phyloP scores from a whole-genome alignment of 2,113 vertebrate genomes.

The Zosterops hypoxanthus region DNA sequence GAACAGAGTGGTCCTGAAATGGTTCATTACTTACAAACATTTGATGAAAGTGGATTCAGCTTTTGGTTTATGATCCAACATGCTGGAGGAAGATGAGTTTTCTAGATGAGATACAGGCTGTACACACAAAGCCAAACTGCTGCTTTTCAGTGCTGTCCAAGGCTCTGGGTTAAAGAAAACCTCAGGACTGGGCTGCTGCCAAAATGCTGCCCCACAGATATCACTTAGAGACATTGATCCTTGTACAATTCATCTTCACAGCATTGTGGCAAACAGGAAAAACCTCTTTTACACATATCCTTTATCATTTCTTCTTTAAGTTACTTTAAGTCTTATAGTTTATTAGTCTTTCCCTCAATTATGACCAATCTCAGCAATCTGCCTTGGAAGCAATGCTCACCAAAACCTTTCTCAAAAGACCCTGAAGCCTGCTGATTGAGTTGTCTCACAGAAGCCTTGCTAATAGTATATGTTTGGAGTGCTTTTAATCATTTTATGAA shows the following conservation, averaged over 20 bases:
- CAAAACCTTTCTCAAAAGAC: background rate
- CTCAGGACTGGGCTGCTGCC: background rate
- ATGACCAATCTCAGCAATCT: background rate
- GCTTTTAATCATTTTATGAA: constrained; percentile 47
- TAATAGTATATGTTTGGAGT: background rate
- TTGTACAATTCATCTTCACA: background rate
- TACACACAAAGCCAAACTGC: background rate
- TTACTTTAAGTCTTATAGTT: background rate
- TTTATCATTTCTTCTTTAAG: background rate
- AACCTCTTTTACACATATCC: background rate
- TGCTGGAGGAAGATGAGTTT: constrained; percentile 28
- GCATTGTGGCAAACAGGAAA: background rate
- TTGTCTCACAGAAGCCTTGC: background rate
- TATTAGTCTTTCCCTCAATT: background rate
- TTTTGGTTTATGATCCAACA: constrained; percentile 11
- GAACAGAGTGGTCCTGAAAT: background rate
- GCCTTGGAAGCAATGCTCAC: background rate
- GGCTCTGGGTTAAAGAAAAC: background rate
- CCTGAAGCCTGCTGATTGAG: background rate
- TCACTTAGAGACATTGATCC: background rate
- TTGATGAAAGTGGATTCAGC: constrained; percentile 6
- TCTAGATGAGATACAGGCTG: background rate
- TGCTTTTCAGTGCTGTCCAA: background rate
- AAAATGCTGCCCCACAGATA: background rate
- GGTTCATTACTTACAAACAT: constrained; percentile 34